These are phyloP conservation scores for Perccottus glenii DNA, from an alignment of 2,113 vertebrate species.

Conservation along the genomic window DNA sequence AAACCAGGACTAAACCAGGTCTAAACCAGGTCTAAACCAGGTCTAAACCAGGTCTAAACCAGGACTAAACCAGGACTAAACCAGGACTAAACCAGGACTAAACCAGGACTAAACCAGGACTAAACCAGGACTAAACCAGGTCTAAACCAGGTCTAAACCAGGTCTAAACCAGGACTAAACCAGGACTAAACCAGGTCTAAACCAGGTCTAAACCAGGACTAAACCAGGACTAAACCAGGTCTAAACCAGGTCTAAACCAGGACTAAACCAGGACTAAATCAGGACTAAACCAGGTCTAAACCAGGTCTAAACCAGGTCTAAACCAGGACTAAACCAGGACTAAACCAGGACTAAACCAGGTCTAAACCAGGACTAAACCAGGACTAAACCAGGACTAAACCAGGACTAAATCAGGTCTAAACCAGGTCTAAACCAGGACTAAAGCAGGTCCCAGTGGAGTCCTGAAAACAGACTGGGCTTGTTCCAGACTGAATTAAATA, in stretches of 20 bases:
- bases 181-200: not conserved
- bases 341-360: not conserved
- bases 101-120: too few species aligned
- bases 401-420: not conserved
- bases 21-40: too few species aligned
- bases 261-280: not conserved
- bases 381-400: not conserved
- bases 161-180: not conserved
- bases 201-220: not conserved
- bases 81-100: too few species aligned
- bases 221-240: not conserved
- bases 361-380: not conserved
- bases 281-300: conserved; percentile 1
- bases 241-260: conserved; percentile 2
- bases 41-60: too few species aligned
- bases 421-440: not conserved
- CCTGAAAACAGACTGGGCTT: too few species aligned
- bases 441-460: not conserved
- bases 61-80: too few species aligned
- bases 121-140: not conserved
- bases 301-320: not conserved
- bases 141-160: not conserved
- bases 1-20: too few species aligned
- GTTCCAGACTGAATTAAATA: too few species aligned
- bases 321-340: not conserved